Evolutionary conservation across 2,797 vertebrate genomes (phyloP).

Genomic region (Hemibagrus guttatus): DNA sequence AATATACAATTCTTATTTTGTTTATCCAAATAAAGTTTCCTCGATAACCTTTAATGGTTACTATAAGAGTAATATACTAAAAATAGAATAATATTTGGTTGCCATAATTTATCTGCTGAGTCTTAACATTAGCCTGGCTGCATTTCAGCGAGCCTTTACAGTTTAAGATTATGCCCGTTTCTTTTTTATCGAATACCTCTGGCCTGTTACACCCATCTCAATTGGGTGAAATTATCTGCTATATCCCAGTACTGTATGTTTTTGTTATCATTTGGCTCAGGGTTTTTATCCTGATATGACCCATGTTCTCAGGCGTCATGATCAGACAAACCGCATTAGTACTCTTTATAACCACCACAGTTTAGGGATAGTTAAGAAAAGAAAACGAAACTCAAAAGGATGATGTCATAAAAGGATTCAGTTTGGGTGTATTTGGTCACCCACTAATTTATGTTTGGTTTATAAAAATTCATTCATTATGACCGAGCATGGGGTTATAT

Average conservation of each 20-base stretch:
- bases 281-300: conserved; percentile 33
- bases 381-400: not conserved
- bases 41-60: not conserved
- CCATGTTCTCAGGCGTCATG: not conserved
- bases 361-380: not conserved
- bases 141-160: not conserved
- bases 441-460: not conserved
- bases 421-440: not conserved
- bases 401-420: not conserved
- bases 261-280: conserved; percentile 9
- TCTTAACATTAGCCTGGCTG: not conserved
- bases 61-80: not conserved
- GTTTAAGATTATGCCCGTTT: not conserved
- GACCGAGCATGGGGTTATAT: not conserved
- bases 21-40: not conserved
- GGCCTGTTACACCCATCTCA: conserved; percentile 39
- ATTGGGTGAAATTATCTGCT: conserved; percentile 1
- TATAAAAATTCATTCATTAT: not conserved
- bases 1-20: not conserved
- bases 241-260: conserved; percentile 5
- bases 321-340: not conserved
- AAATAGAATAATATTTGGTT: not conserved
- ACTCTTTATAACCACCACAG: not conserved
- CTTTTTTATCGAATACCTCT: conserved; percentile 38
- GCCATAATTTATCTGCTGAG: not conserved